Evolutionary conservation across 2,797 vertebrate species (phyloP).

Genomic region (Xerus rutilus): DNA sequence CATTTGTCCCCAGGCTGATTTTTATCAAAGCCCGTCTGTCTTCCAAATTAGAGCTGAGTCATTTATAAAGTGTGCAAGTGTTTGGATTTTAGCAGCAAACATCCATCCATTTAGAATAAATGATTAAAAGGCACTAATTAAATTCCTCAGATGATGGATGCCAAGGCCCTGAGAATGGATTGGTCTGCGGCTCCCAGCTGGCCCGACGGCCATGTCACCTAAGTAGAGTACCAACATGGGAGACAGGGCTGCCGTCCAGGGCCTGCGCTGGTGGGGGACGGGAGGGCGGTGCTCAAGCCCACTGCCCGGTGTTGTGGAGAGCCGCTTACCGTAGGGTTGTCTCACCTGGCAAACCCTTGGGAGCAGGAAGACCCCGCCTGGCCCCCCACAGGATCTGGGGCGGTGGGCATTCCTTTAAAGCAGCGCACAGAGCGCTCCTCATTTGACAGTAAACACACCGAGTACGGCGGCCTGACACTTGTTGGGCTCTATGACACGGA

Average conservation of each 20-base stretch:
- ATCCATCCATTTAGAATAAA: slow-evolving; percentile 67
- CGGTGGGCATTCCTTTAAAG: fast-evolving
- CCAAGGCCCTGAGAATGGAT: neutral
- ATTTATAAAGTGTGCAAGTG: slow-evolving; percentile 60
- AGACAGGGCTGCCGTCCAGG: fast-evolving
- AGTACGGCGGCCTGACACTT: neutral
- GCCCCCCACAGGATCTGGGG: neutral
- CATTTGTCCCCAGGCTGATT: slow-evolving; percentile 49
- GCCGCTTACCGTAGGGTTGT: fast-evolving
- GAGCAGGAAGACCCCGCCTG: fast-evolving
- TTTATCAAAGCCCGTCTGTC: slow-evolving; percentile 68
- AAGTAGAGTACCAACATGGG: neutral
- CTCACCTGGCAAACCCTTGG: neutral
- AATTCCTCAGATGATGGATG: slow-evolving; percentile 49
- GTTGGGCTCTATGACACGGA: fast-evolving
- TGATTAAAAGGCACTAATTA: slow-evolving; percentile 78
- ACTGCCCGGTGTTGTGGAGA: neutral
- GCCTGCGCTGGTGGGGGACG: fast-evolving
- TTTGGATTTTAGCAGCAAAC: slow-evolving; percentile 71
- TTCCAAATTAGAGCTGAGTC: slow-evolving; percentile 60
- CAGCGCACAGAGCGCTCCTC: fast-evolving
- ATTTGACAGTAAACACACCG: neutral
- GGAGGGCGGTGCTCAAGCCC: neutral
- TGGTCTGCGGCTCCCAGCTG: neutral
- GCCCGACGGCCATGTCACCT: neutral